Conservation (phyloP, 2,888 invertebrate species). For the Sthenelais limicola region DNA sequence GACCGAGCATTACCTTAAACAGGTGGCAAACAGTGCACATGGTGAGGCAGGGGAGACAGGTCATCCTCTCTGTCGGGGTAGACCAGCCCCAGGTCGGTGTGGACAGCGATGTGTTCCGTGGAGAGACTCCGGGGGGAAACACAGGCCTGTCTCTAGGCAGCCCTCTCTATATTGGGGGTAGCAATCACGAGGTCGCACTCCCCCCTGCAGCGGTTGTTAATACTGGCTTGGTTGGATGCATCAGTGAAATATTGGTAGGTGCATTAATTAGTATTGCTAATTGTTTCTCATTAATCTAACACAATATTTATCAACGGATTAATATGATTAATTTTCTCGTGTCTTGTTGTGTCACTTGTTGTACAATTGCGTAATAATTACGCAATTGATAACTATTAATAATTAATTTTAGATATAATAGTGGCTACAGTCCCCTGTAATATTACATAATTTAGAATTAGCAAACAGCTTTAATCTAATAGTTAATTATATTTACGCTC, state of each 20-base stretch:
- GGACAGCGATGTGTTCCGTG: neutral
- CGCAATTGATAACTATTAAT: too few relatives aligned
- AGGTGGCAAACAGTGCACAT: constrained; percentile 29
- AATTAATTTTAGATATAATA: too few relatives aligned
- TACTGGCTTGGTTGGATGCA: constrained; percentile 31
- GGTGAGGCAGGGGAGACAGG: constrained; percentile 11
- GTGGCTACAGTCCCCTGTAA: too few relatives aligned
- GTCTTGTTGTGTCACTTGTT: too few relatives aligned
- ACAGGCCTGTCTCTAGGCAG: constrained; percentile 22
- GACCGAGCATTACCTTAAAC: neutral
- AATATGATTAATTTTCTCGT: neutral
- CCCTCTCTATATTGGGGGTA: constrained; percentile 18
- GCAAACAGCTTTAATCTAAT: too few relatives aligned
- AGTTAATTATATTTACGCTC: too few relatives aligned
- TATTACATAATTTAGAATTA: too few relatives aligned
- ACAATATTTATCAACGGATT: neutral
- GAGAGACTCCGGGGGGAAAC: constrained; percentile 31
- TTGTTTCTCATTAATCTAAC: too few relatives aligned
- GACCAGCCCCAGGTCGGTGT: constrained; percentile 25
- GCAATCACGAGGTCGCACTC: neutral
- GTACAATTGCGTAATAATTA: too few relatives aligned
- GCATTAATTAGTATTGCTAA: too few relatives aligned
- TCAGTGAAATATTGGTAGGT: constrained; percentile 26
- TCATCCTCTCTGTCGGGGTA: constrained; percentile 13
- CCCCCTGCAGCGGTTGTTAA: constrained; percentile 17